phyloP scores from a whole-genome alignment of 2,888 invertebrate genomes.

The Microchrysa polita region DNA sequence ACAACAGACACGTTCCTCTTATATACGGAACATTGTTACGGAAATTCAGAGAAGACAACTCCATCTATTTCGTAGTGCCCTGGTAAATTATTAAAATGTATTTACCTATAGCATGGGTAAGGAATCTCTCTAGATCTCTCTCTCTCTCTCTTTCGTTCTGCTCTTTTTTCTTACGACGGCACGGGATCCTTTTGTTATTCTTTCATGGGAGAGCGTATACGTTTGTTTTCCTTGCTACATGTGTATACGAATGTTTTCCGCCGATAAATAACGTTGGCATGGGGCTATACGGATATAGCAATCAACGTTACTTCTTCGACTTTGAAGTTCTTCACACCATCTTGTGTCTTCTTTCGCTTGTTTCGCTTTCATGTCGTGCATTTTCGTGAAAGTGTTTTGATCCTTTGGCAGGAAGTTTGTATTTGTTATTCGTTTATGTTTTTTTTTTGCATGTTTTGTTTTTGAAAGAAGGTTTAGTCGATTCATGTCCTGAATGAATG shows the following conservation, averaged over 20 bases:
- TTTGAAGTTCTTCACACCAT: constrained; percentile 1
- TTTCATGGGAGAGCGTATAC: background rate
- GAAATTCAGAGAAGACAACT: background rate
- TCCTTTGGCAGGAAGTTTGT: background rate
- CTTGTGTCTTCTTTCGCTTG: background rate
- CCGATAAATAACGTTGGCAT: constrained; percentile 19
- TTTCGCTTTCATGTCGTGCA: background rate
- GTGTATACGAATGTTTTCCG: background rate
- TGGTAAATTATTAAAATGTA: constrained; percentile 49
- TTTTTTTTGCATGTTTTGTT: too few relatives aligned
- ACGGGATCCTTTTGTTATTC: constrained; percentile 31
- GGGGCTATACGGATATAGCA: constrained; percentile 41
- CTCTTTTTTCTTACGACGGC: too few relatives aligned
- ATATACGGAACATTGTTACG: too few relatives aligned
- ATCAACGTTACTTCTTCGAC: constrained; percentile 19
- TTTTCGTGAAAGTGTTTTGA: background rate
- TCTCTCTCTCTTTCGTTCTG: constrained; percentile 15
- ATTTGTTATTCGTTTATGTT: constrained; percentile 6
- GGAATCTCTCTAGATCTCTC: constrained; percentile 18
- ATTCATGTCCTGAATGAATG: too few relatives aligned
- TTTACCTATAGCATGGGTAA: constrained; percentile 45
- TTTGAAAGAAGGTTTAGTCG: too few relatives aligned
- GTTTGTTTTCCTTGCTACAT: constrained; percentile 17
- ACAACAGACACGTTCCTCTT: background rate
- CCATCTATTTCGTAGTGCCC: constrained; percentile 22